A percentile compares a stretch with the other conserved stretches of the same genome.
Evolutionary conservation across 1,140 invertebrate species (phyloP).

Genomic region (Diploscapter pachys): DNA sequence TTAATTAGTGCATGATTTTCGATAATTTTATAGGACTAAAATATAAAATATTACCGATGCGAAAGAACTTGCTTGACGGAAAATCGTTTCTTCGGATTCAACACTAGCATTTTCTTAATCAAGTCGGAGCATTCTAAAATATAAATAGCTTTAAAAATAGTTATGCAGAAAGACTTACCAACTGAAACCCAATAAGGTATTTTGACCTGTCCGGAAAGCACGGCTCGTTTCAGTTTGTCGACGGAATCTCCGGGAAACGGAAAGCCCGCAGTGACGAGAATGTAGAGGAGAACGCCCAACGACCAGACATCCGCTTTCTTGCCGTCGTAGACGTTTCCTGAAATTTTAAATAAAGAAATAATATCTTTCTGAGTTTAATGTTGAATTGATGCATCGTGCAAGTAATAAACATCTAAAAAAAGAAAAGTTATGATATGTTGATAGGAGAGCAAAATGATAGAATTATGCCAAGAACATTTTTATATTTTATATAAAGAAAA

Average conservation of each 20-base stretch:
- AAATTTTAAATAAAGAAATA: background rate
- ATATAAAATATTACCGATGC: constrained; percentile 24
- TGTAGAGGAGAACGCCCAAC: constrained; percentile 85
- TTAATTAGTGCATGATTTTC: background rate
- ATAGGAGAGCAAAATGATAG: too few species aligned
- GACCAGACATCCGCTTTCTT: constrained; percentile 97
- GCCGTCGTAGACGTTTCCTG: constrained; percentile 86
- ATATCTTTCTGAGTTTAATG: too few species aligned
- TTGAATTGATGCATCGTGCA: too few species aligned
- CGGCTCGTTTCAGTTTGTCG: constrained; percentile 48
- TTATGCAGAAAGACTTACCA: constrained; percentile 25
- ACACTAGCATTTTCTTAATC: constrained; percentile 84
- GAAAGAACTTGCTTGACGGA: constrained; percentile 18
- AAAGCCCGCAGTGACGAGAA: constrained; percentile 75
- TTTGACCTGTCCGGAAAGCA: constrained; percentile 51
- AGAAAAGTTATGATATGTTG: too few species aligned
- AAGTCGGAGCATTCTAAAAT: constrained; percentile 79
- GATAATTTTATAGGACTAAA: background rate
- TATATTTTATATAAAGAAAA: too few species aligned
- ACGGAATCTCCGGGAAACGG: constrained; percentile 59
- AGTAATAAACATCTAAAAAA: too few species aligned
- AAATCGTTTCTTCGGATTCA: constrained; percentile 81
- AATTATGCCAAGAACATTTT: too few species aligned
- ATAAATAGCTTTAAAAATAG: background rate
- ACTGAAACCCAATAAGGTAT: constrained; percentile 59